phyloP scores from a whole-genome alignment of 2,797 vertebrate species.

The Tadarida brasiliensis region DNA sequence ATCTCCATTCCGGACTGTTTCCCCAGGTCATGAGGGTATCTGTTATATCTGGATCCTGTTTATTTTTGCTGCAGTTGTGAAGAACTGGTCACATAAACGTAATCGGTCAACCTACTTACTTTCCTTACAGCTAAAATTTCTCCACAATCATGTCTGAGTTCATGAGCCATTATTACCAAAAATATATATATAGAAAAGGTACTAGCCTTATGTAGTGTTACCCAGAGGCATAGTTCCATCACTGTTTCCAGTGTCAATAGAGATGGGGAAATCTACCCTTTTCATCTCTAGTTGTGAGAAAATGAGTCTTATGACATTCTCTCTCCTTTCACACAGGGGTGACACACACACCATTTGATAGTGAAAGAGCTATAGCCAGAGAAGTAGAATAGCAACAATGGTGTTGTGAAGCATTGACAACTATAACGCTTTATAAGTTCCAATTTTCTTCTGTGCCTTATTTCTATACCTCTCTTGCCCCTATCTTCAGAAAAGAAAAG shows the following conservation, averaged over 20 bases:
- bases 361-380: neutral
- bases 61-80: neutral
- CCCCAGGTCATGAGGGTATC: neutral
- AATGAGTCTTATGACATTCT: neutral
- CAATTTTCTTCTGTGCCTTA: slow-evolving; percentile 64
- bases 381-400: neutral
- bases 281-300: neutral
- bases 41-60: neutral
- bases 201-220: neutral
- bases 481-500: slow-evolving; percentile 39
- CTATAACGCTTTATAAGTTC: slow-evolving; percentile 12
- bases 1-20: neutral
- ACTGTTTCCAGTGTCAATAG: neutral
- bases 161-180: neutral
- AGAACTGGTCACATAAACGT: neutral
- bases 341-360: neutral
- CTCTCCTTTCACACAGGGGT: neutral
- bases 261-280: neutral
- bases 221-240: neutral
- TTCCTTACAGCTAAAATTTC: slow-evolving; percentile 5
- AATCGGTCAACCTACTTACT: neutral
- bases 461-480: slow-evolving; percentile 61
- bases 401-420: neutral
- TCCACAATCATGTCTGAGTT: slow-evolving; percentile 44
- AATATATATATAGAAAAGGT: neutral